Conservation (phyloP, 2,797 vertebrate species). For the Zenarchopterus dispar region DNA sequence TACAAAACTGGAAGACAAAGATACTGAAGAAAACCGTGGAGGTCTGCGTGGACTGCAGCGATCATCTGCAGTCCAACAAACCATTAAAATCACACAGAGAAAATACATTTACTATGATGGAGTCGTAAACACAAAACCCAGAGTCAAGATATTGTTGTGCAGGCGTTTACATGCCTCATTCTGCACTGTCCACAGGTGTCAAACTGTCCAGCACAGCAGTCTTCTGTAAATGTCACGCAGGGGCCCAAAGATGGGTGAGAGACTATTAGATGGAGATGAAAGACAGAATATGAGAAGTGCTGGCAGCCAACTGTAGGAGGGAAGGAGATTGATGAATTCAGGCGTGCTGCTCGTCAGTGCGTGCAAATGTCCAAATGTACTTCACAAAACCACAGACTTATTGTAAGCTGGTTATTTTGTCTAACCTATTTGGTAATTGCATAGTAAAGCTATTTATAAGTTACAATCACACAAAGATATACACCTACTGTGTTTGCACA, state of each 20-base stretch:
- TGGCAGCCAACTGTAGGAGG: background rate
- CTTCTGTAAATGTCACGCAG: constrained; percentile 62
- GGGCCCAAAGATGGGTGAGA: constrained; percentile 47
- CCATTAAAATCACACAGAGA: constrained; percentile 40
- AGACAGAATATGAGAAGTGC: constrained; percentile 47
- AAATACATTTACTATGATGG: constrained; percentile 30
- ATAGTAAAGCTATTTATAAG: constrained; percentile 45
- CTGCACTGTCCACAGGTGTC: constrained; percentile 50
- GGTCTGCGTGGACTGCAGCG: constrained; percentile 9
- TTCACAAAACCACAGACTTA: constrained; percentile 15
- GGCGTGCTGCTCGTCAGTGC: constrained; percentile 14
- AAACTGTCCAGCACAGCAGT: constrained; percentile 51
- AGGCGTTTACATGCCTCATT: constrained; percentile 23
- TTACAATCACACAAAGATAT: constrained; percentile 16
- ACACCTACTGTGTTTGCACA: background rate
- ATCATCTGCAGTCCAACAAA: constrained; percentile 28
- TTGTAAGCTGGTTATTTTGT: constrained; percentile 51
- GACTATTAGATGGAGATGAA: constrained; percentile 61
- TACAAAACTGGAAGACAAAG: background rate
- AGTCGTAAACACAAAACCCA: constrained; percentile 20
- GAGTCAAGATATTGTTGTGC: constrained; percentile 11
- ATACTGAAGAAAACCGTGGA: background rate
- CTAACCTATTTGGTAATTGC: constrained; percentile 49
- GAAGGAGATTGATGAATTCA: constrained; percentile 31
- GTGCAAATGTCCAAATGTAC: constrained; percentile 22